Evolutionary conservation across 2,888 invertebrate genomes (phyloP).

Genomic region (Hipparchia sbordonii): DNA sequence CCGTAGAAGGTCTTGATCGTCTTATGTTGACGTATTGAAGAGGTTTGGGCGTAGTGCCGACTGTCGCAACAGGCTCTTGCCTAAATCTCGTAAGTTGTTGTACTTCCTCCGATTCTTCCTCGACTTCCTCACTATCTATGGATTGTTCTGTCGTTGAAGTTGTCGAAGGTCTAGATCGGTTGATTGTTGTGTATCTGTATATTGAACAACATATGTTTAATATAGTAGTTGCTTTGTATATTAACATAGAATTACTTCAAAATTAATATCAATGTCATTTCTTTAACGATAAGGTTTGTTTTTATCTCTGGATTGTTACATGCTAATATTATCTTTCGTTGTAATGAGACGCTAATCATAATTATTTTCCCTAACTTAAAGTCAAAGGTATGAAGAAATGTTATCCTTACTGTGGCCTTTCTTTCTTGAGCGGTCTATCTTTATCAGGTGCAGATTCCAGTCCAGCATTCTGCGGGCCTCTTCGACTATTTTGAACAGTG

Average conservation of each 20-base stretch:
- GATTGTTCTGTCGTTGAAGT: slow-evolving; percentile 56
- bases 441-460: slow-evolving; percentile 64
- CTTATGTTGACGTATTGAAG: slow-evolving; percentile 88
- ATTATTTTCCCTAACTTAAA: too few relatives aligned
- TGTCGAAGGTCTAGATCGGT: slow-evolving; percentile 82
- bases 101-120: slow-evolving; percentile 54
- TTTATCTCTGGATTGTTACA: neutral
- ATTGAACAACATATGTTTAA: too few relatives aligned
- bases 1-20: slow-evolving; percentile 82
- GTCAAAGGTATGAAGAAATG: neutral
- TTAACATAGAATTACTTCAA: too few relatives aligned
- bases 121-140: slow-evolving; percentile 52
- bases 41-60: slow-evolving; percentile 65
- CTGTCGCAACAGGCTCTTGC: slow-evolving; percentile 48
- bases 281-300: too few relatives aligned
- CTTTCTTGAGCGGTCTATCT: slow-evolving; percentile 64
- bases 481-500: slow-evolving; percentile 59
- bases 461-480: slow-evolving; percentile 83
- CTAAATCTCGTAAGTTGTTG: slow-evolving; percentile 47
- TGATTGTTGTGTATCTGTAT: slow-evolving; percentile 82
- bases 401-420: slow-evolving; percentile 76
- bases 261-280: too few relatives aligned
- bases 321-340: too few relatives aligned
- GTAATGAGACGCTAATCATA: too few relatives aligned
- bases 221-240: too few relatives aligned